Conservation (phyloP, 2,113 vertebrate genomes). For the Notiomystis cincta region DNA sequence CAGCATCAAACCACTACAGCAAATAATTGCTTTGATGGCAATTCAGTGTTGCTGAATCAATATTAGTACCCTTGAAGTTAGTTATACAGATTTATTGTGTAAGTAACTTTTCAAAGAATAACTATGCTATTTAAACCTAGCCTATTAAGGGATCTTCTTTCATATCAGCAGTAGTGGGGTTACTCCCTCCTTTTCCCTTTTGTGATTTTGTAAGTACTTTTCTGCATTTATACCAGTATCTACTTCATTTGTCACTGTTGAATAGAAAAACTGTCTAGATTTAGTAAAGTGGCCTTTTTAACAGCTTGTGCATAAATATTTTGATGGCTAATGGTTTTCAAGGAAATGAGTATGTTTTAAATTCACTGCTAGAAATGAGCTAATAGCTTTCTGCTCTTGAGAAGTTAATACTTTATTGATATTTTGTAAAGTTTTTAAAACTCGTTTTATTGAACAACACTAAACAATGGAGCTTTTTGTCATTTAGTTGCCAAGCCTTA, state of each 20-base stretch:
- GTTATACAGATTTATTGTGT: slow-evolving; percentile 54
- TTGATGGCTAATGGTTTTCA: slow-evolving; percentile 5
- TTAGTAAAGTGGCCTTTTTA: neutral
- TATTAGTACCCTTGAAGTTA: slow-evolving; percentile 38
- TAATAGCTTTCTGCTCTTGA: neutral
- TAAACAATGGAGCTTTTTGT: neutral
- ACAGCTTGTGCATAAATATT: slow-evolving; percentile 22
- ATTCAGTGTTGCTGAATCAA: slow-evolving; percentile 46
- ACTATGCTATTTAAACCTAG: slow-evolving; percentile 12
- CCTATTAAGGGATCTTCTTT: neutral
- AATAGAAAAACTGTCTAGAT: neutral
- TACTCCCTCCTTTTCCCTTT: neutral
- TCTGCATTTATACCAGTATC: neutral
- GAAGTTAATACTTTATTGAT: neutral
- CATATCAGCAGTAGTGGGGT: neutral
- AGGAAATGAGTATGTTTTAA: slow-evolving; percentile 10
- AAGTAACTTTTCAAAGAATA: slow-evolving; percentile 49
- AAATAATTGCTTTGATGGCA: slow-evolving; percentile 21
- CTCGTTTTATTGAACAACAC: neutral
- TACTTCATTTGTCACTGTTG: neutral
- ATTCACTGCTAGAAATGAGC: neutral
- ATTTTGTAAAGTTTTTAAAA: neutral
- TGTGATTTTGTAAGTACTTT: slow-evolving; percentile 1
- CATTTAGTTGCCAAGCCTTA: neutral
- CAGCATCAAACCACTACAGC: neutral